Percentiles rank a stretch among this genome's conserved stretches.
Conservation (phyloP, 1,140 invertebrate species). For the Lasioglossum baleicum region DNA sequence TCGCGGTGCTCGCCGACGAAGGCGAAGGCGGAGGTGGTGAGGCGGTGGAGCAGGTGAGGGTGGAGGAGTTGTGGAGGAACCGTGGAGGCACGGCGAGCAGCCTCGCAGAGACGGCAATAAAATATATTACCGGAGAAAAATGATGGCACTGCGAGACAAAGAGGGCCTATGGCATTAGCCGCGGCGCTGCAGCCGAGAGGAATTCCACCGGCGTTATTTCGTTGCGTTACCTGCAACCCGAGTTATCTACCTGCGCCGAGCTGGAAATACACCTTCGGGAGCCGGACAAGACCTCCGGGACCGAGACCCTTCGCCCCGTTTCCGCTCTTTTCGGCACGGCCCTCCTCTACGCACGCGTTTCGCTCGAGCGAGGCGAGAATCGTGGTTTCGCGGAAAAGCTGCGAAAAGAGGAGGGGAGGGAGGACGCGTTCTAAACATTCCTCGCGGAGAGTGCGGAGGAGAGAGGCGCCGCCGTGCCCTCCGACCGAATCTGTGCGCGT, state of each 20-base stretch:
- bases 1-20: conserved; percentile 8
- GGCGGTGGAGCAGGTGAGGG: conserved; percentile 31
- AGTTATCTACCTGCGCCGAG: conserved; percentile 50
- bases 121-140: conserved; percentile 79
- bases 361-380: neutral
- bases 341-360: neutral
- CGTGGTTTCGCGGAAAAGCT: neutral
- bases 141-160: conserved; percentile 76
- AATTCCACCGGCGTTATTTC: conserved; percentile 69
- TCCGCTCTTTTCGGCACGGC: too few species aligned
- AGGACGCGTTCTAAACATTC: neutral
- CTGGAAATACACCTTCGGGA: conserved; percentile 28
- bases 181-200: conserved; percentile 62
- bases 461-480: neutral
- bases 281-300: conserved; percentile 22
- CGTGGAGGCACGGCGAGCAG: conserved; percentile 36
- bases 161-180: conserved; percentile 73
- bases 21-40: conserved; percentile 30
- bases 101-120: conserved; percentile 73
- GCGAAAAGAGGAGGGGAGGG: neutral
- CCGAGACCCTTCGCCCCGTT: neutral
- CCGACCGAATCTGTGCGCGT: conserved; percentile 37
- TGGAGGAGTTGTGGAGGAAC: neutral
- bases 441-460: neutral
- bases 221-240: conserved; percentile 56